Evolutionary conservation across 2,888 invertebrate species (phyloP), one percentile per base, ranked within the genome.

Genomic region (Acheta domesticus): DNA sequence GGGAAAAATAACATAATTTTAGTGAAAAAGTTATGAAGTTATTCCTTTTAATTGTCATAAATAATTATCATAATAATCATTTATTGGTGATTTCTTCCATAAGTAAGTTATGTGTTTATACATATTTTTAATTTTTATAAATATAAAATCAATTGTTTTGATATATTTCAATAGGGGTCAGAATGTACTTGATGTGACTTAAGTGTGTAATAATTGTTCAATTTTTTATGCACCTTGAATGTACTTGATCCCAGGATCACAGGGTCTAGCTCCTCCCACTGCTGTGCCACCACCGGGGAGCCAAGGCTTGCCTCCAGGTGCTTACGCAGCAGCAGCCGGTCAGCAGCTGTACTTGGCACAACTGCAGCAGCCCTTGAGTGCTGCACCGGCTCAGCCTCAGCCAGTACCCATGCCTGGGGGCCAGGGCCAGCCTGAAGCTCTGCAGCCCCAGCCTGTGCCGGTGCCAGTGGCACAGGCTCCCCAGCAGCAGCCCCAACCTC

Each of bases 391-490:
- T 19, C 81, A 79, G 19, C 79, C 79, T 36, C 80, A 78, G 16
- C 80, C 81, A 12, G 80, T 78, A n/a, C 77, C 79, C 36, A 79
- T 80, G 75, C 79, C 80, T 20, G 73, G 80, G 16, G 62, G 16
- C 8, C 62, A 76, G 48, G 80, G 78, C 23, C 80, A 79, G 2
- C 80, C 80, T 49, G 80, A 77, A 2, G 74, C 77, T 50, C 81
- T 77, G 16, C 80, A 74, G 21, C 82, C 80, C 12, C 80, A 81
- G 36, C 81, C 80, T 2, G 80, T 82, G 50, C 82, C 82, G 12
- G 79, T 81, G 74, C 81, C 82, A 36, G 80, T 80, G 21, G 80
- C 82, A 11, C 21, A 76, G 77, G 62, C 75, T 49, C 79, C 78
- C 4, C 81, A 78, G 62, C 80, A 76, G 75, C 62, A 62, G n/a